Evolutionary conservation across 2,888 invertebrate genomes (phyloP).

Genomic region (Anthrax anthrax): DNA sequence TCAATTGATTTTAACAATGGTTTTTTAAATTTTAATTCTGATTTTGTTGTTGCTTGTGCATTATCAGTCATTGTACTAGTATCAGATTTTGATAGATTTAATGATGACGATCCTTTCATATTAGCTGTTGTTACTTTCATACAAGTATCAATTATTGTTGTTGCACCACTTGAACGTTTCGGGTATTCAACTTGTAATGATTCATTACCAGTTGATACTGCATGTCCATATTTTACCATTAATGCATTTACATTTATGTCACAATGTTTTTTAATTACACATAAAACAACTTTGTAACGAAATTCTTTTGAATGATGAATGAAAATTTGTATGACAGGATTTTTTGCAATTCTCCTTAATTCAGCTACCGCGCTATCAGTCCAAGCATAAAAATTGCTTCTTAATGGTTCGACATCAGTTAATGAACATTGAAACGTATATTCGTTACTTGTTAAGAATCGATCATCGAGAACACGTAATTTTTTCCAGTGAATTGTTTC

Average conservation of each 20-base stretch:
- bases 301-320: conserved; percentile 21
- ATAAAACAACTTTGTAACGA: conserved; percentile 32
- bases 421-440: conserved; percentile 24
- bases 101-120: not conserved
- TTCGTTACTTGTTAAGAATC: conserved; percentile 16
- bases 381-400: conserved; percentile 29
- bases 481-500: conserved; percentile 37
- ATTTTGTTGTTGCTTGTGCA: not conserved
- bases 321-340: conserved; percentile 31
- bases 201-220: conserved; percentile 35
- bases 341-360: conserved; percentile 26
- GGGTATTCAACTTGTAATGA: conserved; percentile 7
- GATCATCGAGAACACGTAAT: conserved; percentile 37
- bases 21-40: not conserved
- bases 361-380: conserved; percentile 22
- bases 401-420: conserved; percentile 35
- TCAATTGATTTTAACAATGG: conserved; percentile 1
- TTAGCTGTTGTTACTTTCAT: not conserved
- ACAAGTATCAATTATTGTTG: not conserved
- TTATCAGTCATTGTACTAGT: not conserved
- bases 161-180: not conserved
- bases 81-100: not conserved
- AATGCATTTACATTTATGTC: conserved; percentile 39
- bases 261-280: conserved; percentile 23
- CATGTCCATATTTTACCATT: conserved; percentile 37